Evolutionary conservation across 2,888 invertebrate genomes (phyloP).

Genomic region (Drosophila villosipedis): DNA sequence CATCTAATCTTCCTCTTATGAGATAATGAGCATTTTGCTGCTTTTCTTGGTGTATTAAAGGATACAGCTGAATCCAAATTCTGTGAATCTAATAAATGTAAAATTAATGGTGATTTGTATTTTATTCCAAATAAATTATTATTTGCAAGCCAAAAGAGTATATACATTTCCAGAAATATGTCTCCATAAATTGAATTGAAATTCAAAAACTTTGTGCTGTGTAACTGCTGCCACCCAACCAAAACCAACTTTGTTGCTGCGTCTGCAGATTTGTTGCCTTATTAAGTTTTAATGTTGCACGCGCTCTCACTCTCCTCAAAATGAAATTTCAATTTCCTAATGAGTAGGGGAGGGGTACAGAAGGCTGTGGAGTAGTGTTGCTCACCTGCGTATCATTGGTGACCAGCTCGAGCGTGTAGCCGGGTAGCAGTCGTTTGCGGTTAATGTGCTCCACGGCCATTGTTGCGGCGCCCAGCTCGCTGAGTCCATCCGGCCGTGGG

Average conservation of each 20-base stretch:
- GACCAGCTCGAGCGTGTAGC: conserved; percentile 90
- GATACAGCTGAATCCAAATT: not conserved
- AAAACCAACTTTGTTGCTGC: conserved; percentile 19
- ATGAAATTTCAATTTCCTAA: conserved; percentile 80
- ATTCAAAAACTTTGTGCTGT: not conserved
- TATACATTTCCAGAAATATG: not conserved
- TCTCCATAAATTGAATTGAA: not conserved
- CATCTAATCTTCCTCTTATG: not conserved
- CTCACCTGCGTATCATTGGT: conserved; percentile 95
- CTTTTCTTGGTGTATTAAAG: not conserved
- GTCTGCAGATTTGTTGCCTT: conserved; percentile 76
- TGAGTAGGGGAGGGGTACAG: conserved; percentile 21
- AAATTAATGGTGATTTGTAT: not conserved
- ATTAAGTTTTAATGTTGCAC: conserved; percentile 77
- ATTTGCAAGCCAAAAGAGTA: not conserved
- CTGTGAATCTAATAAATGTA: not conserved
- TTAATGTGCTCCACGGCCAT: conserved; percentile 93
- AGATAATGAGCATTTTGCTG: too few relatives aligned
- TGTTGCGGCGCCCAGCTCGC: conserved; percentile 91
- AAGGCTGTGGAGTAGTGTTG: not conserved
- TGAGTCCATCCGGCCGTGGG: conserved; percentile 89
- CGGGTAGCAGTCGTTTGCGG: conserved; percentile 88
- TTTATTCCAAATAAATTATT: not conserved
- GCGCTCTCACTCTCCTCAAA: conserved; percentile 47
- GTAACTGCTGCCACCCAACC: conserved; percentile 17